These are phyloP conservation scores for Rhingia campestris DNA, from an alignment of 2,888 invertebrate species.

Conservation along the genomic window DNA sequence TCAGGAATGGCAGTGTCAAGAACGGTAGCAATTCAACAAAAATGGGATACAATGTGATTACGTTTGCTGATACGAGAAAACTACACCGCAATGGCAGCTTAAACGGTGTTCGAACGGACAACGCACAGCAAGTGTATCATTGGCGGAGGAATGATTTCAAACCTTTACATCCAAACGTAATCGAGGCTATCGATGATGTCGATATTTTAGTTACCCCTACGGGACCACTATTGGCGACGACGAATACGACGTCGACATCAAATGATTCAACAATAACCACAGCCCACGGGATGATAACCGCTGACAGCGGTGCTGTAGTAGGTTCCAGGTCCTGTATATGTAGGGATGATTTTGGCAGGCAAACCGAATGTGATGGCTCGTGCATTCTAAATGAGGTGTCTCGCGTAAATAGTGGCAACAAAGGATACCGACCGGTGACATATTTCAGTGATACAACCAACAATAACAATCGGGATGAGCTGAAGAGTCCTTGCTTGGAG, in stretches of 20 bases:
- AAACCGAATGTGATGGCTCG: constrained; percentile 79
- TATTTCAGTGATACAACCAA: constrained; percentile 33
- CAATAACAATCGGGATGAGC: constrained; percentile 27
- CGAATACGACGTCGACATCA: constrained; percentile 74
- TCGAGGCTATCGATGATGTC: constrained; percentile 79
- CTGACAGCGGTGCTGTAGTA: constrained; percentile 49
- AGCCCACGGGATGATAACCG: constrained; percentile 34
- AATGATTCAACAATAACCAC: constrained; percentile 51
- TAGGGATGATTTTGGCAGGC: constrained; percentile 78
- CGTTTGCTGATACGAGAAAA: constrained; percentile 54
- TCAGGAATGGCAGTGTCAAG: constrained; percentile 68
- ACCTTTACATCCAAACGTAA: constrained; percentile 79
- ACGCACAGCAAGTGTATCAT: constrained; percentile 72
- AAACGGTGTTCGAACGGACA: constrained; percentile 50
- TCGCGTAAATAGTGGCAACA: constrained; percentile 74
- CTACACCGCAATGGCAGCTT: constrained; percentile 58
- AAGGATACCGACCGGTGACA: constrained; percentile 32
- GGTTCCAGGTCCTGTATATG: constrained; percentile 76
- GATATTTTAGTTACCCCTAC: constrained; percentile 55
- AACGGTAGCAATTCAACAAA: constrained; percentile 61
- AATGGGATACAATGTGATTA: constrained; percentile 62
- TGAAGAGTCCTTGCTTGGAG: constrained; percentile 34
- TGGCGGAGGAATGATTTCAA: constrained; percentile 80
- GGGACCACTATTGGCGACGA: constrained; percentile 38
- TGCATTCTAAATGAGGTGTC: constrained; percentile 80